A percentile compares a stretch with the other conserved stretches of the same genome.
phyloP scores from a whole-genome alignment of 1,140 invertebrate species.

The Drosophila miranda region DNA sequence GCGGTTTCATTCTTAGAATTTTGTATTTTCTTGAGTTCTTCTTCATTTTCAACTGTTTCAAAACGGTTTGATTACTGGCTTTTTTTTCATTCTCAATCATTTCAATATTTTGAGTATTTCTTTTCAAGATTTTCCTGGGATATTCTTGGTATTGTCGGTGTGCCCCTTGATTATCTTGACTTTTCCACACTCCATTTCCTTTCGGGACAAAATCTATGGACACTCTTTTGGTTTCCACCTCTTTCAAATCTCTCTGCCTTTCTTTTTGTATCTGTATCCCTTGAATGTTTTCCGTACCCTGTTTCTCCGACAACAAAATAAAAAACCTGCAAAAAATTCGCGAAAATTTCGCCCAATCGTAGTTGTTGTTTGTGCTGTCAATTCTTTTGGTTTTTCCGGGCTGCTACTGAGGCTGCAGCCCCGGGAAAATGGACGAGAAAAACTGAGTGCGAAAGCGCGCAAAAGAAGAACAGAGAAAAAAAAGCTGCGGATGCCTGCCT shows the following conservation, averaged over 20 bases:
- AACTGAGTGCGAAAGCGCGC: background rate
- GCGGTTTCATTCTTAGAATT: too few relatives aligned
- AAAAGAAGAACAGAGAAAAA: background rate
- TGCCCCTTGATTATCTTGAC: too few relatives aligned
- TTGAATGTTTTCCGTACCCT: background rate
- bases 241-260: constrained; percentile 1
- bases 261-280: constrained; percentile 8
- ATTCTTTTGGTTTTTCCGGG: constrained; percentile 8
- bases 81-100: too few relatives aligned
- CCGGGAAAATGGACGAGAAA: constrained; percentile 14
- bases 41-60: too few relatives aligned
- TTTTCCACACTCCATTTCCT: too few relatives aligned
- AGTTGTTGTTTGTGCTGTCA: constrained; percentile 16
- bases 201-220: too few relatives aligned
- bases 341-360: constrained; percentile 6
- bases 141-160: too few relatives aligned
- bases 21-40: too few relatives aligned
- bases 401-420: background rate
- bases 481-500: constrained; percentile 2
- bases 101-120: too few relatives aligned
- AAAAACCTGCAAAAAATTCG: constrained; percentile 1
- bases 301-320: background rate
- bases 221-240: background rate
- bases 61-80: too few relatives aligned
- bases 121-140: too few relatives aligned